Evolutionary conservation across 2,888 invertebrate species (phyloP), one percentile per base, ranked within the genome.

Genomic region (Sturmia bella): DNA sequence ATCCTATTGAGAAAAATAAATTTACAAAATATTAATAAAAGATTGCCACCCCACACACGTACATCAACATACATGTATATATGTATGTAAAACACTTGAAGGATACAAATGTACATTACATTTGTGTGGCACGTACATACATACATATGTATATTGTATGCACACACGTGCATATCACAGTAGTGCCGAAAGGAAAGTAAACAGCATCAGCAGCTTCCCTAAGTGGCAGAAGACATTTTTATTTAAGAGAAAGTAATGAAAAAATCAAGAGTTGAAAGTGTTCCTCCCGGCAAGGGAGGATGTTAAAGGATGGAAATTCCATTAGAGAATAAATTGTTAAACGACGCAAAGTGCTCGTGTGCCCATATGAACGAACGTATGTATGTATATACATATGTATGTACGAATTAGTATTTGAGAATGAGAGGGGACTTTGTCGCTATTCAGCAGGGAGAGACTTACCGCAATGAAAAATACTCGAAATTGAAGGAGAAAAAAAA

Each of bases 381-480:
- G 13, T 54, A 75, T 17, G 37, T 43, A 63, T 43, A 12, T 5
- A 27, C 12, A 0, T 5, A n/a, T 15, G 37, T 45, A 41, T 56
- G 32, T 21, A 52, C 12, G 27, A 63, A n/a, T 56, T 17, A 19
- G 13, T 48, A 63, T 27, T 32, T 12, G 37, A 21, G 21, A 32
- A 21, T 56, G 12, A 7, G 12, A 56, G 21, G 32, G 9, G 32
- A 37, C 48, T 37, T 45, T 15, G 15, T 15, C 39, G 24, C n/a
- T 41, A 70, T 70, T 66, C 68, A 56, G 80, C 57, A 43, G 13
- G 13, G 48, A 80, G 68, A 70, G 43, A 39, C 37, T 45, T 39
- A 12, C 43, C 61, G 64, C 59, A 66, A 27, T 59, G 13, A 50
- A 50, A 12, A 15, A 15, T 17, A n/a, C 24, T 24, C 19, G 24